Conservation (phyloP, 2,888 invertebrate species). For the Apamea monoglypha region DNA sequence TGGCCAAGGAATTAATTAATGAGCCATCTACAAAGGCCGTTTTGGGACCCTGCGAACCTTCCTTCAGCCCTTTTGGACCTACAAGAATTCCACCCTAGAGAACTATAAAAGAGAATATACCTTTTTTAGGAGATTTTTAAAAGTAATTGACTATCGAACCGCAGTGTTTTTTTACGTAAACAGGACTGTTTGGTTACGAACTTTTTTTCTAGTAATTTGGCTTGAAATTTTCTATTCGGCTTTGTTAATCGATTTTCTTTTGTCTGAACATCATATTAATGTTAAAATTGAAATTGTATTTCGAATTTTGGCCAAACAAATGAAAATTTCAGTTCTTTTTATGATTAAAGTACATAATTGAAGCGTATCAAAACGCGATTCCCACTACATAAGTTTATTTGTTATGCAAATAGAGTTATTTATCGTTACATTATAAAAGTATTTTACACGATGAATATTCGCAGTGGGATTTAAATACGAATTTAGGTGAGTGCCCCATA, state of each 20-base stretch:
- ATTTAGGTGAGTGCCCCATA: not conserved
- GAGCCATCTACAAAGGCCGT: slow-evolving; percentile 77
- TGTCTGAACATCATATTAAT: not conserved
- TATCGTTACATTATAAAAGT: not conserved
- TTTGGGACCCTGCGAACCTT: slow-evolving; percentile 66
- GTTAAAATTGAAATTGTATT: not conserved
- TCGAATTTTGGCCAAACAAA: not conserved
- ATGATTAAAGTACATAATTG: not conserved
- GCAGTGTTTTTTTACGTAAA: slow-evolving; percentile 44
- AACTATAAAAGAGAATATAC: slow-evolving; percentile 70
- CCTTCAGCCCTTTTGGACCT: slow-evolving; percentile 67
- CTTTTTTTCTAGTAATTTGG: not conserved
- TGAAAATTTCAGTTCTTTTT: not conserved
- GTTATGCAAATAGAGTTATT: slow-evolving; percentile 21
- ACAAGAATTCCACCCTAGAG: slow-evolving; percentile 71
- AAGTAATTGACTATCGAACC: slow-evolving; percentile 78
- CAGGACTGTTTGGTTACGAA: not conserved
- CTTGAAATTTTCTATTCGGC: not conserved
- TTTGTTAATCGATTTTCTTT: not conserved
- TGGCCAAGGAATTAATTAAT: slow-evolving; percentile 82
- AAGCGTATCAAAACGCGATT: not conserved
- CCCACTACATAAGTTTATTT: not conserved
- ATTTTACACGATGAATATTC: not conserved
- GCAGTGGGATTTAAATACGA: slow-evolving; percentile 1
- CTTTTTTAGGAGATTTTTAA: slow-evolving; percentile 74